These are phyloP conservation scores for Hyla sarda DNA, from an alignment of 2,113 vertebrate genomes.

Conservation along the genomic window DNA sequence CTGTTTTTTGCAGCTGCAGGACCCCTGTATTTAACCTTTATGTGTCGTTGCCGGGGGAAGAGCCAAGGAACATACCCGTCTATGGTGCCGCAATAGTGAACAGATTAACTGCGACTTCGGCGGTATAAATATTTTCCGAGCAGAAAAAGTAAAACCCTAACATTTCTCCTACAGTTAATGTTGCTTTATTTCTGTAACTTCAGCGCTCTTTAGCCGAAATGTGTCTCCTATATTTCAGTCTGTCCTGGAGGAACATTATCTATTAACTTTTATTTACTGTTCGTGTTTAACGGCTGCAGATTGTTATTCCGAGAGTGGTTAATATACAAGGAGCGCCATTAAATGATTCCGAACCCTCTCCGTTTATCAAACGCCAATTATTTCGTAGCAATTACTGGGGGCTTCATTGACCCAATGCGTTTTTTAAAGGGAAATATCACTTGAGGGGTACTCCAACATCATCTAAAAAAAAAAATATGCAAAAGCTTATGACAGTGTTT, in stretches of 20 bases:
- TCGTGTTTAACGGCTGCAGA: conserved; percentile 5
- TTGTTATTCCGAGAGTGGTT: conserved; percentile 7
- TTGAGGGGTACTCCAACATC: too few species aligned
- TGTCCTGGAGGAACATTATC: conserved; percentile 6
- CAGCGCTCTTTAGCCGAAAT: conserved; percentile 38
- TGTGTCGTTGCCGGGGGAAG: conserved; percentile 19
- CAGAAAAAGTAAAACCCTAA: conserved; percentile 30
- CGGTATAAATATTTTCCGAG: conserved; percentile 12
- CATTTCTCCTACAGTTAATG: conserved; percentile 21
- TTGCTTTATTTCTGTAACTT: conserved; percentile 47
- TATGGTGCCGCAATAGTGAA: background rate
- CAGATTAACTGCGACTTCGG: conserved; percentile 22
- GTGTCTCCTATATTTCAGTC: conserved; percentile 22
- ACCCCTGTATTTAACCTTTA: conserved; percentile 32
- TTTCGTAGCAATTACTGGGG: background rate
- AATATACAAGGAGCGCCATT: conserved; percentile 13
- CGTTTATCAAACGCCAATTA: conserved; percentile 8
- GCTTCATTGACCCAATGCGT: background rate
- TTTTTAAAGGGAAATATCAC: background rate
- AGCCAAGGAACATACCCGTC: background rate
- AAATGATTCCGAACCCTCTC: background rate
- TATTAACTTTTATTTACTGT: conserved; percentile 50
- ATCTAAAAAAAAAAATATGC: background rate
- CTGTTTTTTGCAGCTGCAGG: conserved; percentile 40
- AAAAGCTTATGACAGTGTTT: too few species aligned